Evolutionary conservation across 2,888 invertebrate genomes (phyloP), one percentile per base, ranked within the genome.

Genomic region (Podabrus alpinus): DNA sequence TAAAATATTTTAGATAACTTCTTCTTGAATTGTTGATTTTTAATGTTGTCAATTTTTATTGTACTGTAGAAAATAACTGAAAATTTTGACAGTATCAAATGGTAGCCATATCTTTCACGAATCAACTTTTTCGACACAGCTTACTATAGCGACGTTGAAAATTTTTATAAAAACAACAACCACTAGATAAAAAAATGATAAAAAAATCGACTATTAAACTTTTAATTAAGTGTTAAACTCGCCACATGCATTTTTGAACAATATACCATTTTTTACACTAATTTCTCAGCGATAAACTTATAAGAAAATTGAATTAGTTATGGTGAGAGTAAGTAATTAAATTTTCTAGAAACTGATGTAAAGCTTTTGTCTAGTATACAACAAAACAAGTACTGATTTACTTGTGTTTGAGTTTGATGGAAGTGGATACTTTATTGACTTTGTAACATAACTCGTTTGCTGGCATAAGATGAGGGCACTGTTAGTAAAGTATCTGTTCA

Each of bases 361-460:
- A 60, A 77, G 74, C 74, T 77, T 77, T 74, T 74, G 76, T 74
- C 74, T 77, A 24, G 78, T 75, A 69, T 78, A 66, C 75, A 75
- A 77, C 79, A 79, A 81, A 82, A 82, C 82, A 82, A 81, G 81
- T 81, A 82, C 81, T 82, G 83, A 83, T 83, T 83, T 82, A 82
- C 79, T 83, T 82, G 81, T 82, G 83, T 83, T 83, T 83, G 82
- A 83, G 81, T 83, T 83, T 83, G 83, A 83, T 79, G 82, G 82
- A 82, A 82, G 81, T 81, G 81, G 82, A 82, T 82, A 80, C 80
- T 82, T 76, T 83, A 83, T 83, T 83, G 83, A 83, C 83, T 83
- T 83, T 82, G 82, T 81, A 82, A 82, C 83, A 80, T 83, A 82
- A 83, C 81, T 80, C 80, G 78, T 77, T 74, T 77, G 79, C 76